These are phyloP conservation scores for Anadara kagoshimensis DNA, from an alignment of 1,140 invertebrate species.

Conservation along the genomic window DNA sequence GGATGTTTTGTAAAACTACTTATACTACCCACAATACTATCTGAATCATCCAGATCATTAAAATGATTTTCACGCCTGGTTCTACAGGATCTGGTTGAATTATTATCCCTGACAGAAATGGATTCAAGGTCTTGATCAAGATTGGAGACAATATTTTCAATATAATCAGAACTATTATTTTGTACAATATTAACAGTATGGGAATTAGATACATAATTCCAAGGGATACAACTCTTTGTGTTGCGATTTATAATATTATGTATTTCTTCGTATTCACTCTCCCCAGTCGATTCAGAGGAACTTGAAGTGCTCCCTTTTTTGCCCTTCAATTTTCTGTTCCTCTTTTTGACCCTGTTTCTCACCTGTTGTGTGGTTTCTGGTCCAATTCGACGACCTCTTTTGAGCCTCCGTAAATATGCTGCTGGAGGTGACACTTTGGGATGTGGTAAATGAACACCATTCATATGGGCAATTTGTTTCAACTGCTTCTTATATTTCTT, in stretches of 20 bases:
- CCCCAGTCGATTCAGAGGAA: constrained; percentile 25
- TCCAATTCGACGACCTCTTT: constrained; percentile 46
- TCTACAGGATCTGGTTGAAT: neutral
- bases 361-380: constrained; percentile 50
- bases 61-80: neutral
- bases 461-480: constrained; percentile 63
- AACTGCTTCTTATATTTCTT: constrained; percentile 64
- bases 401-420: constrained; percentile 53
- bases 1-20: too few relatives aligned
- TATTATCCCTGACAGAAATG: constrained; percentile 3
- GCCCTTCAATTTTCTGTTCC: constrained; percentile 11
- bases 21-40: too few relatives aligned
- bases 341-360: constrained; percentile 43
- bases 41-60: too few relatives aligned
- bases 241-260: neutral
- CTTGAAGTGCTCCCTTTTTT: constrained; percentile 17
- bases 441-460: constrained; percentile 59
- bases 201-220: neutral
- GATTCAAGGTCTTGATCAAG: neutral
- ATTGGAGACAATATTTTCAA: constrained; percentile 1
- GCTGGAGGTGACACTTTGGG: constrained; percentile 44
- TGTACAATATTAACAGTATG: neutral
- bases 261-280: constrained; percentile 35
- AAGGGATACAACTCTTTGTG: neutral
- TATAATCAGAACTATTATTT: constrained; percentile 22